A percentile compares a stretch with the other conserved stretches of the same genome.
These are phyloP conservation scores for Tychaedon coryphoeus DNA, from an alignment of 2,113 vertebrate species.

Conservation along the genomic window DNA sequence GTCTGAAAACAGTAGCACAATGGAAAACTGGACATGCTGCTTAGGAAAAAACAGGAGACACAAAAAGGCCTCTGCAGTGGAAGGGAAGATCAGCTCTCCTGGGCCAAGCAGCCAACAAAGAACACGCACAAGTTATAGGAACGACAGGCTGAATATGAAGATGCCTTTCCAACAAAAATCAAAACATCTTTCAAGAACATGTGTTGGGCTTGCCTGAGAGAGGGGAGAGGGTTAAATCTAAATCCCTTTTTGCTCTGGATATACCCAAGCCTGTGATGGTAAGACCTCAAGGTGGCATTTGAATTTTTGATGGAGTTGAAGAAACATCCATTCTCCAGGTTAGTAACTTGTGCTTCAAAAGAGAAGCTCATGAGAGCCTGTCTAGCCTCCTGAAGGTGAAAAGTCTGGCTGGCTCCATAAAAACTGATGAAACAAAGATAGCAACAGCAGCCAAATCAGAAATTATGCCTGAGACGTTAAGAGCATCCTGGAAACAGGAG, in stretches of 20 bases:
- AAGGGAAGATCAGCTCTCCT: not conserved
- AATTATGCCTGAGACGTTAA: not conserved
- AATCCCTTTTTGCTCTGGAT: not conserved
- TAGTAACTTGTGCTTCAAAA: not conserved
- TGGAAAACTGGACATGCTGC: not conserved
- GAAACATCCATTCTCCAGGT: not conserved
- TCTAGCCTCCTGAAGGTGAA: not conserved
- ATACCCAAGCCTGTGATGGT: not conserved
- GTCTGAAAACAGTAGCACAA: not conserved
- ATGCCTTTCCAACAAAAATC: not conserved
- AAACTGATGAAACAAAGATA: not conserved
- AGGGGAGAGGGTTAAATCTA: not conserved
- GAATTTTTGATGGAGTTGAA: not conserved
- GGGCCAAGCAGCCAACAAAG: not conserved
- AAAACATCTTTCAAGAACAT: not conserved
- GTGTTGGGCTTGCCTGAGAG: not conserved
- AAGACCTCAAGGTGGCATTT: not conserved
- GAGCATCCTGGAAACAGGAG: not conserved
- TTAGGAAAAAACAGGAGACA: not conserved
- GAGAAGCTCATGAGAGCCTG: not conserved
- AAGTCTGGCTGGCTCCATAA: not conserved
- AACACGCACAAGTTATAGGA: not conserved
- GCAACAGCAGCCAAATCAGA: not conserved
- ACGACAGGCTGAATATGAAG: not conserved
- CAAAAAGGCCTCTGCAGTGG: not conserved